These are phyloP conservation scores for Lepus americanus DNA, from an alignment of 2,113 vertebrate genomes.

Conservation along the genomic window DNA sequence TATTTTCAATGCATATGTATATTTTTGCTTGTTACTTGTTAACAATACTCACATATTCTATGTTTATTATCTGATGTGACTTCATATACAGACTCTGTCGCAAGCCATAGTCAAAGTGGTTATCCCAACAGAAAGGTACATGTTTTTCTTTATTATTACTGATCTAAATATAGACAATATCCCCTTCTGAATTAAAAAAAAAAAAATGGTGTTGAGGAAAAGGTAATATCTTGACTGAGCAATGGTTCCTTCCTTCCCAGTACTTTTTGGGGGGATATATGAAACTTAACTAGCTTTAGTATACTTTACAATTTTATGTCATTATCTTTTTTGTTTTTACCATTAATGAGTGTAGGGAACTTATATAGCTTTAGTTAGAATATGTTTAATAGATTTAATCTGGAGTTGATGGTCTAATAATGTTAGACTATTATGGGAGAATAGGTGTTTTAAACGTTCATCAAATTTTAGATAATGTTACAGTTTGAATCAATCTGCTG, in stretches of 20 bases:
- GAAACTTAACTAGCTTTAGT: slow-evolving; percentile 71
- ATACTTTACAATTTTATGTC: slow-evolving; percentile 72
- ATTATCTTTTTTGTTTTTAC: slow-evolving; percentile 69
- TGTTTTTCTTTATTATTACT: slow-evolving; percentile 99
- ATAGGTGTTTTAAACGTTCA: slow-evolving; percentile 55
- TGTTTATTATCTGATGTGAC: slow-evolving; percentile 99
- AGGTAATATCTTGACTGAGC: slow-evolving; percentile 96
- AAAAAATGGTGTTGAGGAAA: slow-evolving; percentile 91
- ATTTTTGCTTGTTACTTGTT: slow-evolving; percentile 99
- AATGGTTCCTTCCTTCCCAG: slow-evolving; percentile 92
- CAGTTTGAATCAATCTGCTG: slow-evolving; percentile 29
- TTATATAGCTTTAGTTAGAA: slow-evolving; percentile 67
- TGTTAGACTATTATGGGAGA: slow-evolving; percentile 43
- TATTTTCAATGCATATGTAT: slow-evolving; percentile 99
- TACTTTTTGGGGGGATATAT: slow-evolving; percentile 74
- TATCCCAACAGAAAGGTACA: slow-evolving; percentile 99
- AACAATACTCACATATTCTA: slow-evolving; percentile 99
- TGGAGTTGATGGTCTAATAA: slow-evolving; percentile 64
- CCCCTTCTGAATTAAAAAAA: slow-evolving; percentile 94
- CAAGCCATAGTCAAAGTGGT: slow-evolving; percentile 99
- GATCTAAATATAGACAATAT: slow-evolving; percentile 98
- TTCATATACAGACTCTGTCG: slow-evolving; percentile 99
- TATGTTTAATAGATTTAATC: slow-evolving; percentile 72
- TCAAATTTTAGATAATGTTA: slow-evolving; percentile 66
- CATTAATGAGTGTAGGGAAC: slow-evolving; percentile 48